phyloP scores from a whole-genome alignment of 2,797 vertebrate species.

The Chaenodraco wilsoni region DNA sequence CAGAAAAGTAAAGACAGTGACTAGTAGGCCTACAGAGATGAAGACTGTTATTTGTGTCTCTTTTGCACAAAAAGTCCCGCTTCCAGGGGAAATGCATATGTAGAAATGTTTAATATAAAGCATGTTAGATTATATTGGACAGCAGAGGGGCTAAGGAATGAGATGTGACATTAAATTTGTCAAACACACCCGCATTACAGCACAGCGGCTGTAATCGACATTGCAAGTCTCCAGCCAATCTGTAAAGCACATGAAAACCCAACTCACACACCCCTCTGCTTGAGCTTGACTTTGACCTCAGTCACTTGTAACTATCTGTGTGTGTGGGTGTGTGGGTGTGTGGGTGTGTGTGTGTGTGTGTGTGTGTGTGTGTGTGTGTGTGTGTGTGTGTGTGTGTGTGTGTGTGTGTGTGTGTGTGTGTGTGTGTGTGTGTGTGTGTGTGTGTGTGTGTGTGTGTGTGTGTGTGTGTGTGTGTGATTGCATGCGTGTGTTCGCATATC shows the following conservation, averaged over 20 bases:
- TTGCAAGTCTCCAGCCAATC: slow-evolving; percentile 48
- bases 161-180: slow-evolving; percentile 34
- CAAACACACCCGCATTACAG: slow-evolving; percentile 35
- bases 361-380: slow-evolving; percentile 7
- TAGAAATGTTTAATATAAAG: slow-evolving; percentile 15
- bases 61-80: neutral
- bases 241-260: slow-evolving; percentile 64
- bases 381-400: slow-evolving; percentile 26
- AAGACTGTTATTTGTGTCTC: neutral
- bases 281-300: slow-evolving; percentile 62
- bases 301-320: slow-evolving; percentile 70
- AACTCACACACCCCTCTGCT: slow-evolving; percentile 65
- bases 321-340: neutral
- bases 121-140: slow-evolving; percentile 8
- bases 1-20: neutral
- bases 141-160: slow-evolving; percentile 30
- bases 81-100: neutral
- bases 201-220: slow-evolving; percentile 28
- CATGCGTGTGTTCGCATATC: slow-evolving; percentile 54
- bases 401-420: too few species aligned
- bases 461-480: slow-evolving; percentile 45
- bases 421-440: too few species aligned
- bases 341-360: too few species aligned
- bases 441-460: slow-evolving; percentile 23
- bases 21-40: neutral